A percentile compares a stretch with the other conserved stretches of the same genome.
These are phyloP conservation scores for Drosophila pectinifera DNA, from an alignment of 1,140 invertebrate genomes.

Conservation along the genomic window DNA sequence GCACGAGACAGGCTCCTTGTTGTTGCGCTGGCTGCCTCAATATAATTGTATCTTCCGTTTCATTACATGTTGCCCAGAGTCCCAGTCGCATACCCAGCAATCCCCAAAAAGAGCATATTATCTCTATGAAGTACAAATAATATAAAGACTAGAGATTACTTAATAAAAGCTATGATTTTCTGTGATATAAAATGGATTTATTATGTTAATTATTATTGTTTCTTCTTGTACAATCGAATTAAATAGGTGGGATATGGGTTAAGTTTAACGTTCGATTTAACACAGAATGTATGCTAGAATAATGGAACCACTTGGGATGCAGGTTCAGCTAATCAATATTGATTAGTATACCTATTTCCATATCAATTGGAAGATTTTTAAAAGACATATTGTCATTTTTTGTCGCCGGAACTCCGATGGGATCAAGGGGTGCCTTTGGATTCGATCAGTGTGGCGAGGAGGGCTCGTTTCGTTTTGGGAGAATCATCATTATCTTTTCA, in stretches of 20 bases:
- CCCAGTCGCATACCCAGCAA: slow-evolving; percentile 10
- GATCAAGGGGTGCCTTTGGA: not conserved
- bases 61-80: slow-evolving; percentile 69
- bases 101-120: not conserved
- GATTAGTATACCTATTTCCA: not conserved
- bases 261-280: not conserved
- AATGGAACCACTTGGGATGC: not conserved
- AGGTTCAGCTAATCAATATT: not conserved
- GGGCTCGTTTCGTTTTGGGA: slow-evolving; percentile 36
- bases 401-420: not conserved
- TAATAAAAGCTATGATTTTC: not conserved
- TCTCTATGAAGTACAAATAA: too few relatives aligned
- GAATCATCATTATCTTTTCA: slow-evolving; percentile 59
- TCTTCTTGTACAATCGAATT: too few relatives aligned
- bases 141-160: not conserved
- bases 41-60: slow-evolving; percentile 80
- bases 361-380: not conserved
- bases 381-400: not conserved
- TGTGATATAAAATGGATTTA: too few relatives aligned
- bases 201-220: too few relatives aligned
- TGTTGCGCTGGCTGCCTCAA: slow-evolving; percentile 33
- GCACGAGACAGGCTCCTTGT: slow-evolving; percentile 45
- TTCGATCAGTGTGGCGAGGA: not conserved
- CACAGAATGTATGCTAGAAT: not conserved
- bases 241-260: not conserved